A percentile compares a stretch with the other conserved stretches of the same genome.
Conservation (phyloP, 2,888 invertebrate genomes). For the Plagodis dolabraria region DNA sequence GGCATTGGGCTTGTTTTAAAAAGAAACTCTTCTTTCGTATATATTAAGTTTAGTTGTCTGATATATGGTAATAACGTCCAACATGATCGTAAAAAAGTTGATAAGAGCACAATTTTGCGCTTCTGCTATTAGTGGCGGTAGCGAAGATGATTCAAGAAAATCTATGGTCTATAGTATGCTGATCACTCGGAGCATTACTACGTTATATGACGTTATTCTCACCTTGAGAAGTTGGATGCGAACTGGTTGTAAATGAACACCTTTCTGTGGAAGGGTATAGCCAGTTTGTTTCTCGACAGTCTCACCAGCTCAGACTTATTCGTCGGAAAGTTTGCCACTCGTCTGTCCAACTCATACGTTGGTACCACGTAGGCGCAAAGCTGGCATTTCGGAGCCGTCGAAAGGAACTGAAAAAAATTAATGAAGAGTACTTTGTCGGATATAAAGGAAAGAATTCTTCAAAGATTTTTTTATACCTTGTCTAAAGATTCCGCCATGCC, state of each 20-base stretch:
- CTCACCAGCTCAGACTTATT: slow-evolving; percentile 92
- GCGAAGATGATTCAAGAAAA: too few relatives aligned
- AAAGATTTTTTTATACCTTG: slow-evolving; percentile 42
- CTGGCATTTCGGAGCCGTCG: slow-evolving; percentile 82
- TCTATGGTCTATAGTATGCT: too few relatives aligned
- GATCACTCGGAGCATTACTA: too few relatives aligned
- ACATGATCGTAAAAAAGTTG: too few relatives aligned
- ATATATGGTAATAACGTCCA: too few relatives aligned
- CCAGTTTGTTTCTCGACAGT: slow-evolving; percentile 91
- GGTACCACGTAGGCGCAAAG: slow-evolving; percentile 95
- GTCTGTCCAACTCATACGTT: slow-evolving; percentile 93
- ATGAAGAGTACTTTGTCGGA: not conserved
- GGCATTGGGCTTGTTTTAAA: too few relatives aligned
- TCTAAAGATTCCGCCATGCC: slow-evolving; percentile 90
- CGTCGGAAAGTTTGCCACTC: slow-evolving; percentile 90
- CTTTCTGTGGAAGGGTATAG: slow-evolving; percentile 95
- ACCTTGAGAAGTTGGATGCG: slow-evolving; percentile 95
- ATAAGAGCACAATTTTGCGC: too few relatives aligned
- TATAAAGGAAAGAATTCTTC: too few relatives aligned
- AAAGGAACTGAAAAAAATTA: slow-evolving; percentile 78
- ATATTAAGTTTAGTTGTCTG: too few relatives aligned
- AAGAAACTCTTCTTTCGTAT: too few relatives aligned
- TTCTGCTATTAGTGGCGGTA: too few relatives aligned
- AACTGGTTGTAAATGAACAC: slow-evolving; percentile 97
- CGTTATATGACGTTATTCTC: slow-evolving; percentile 43